These are phyloP conservation scores for Noctuana brunneofusca DNA, from an alignment of 2,888 invertebrate genomes.

Conservation along the genomic window DNA sequence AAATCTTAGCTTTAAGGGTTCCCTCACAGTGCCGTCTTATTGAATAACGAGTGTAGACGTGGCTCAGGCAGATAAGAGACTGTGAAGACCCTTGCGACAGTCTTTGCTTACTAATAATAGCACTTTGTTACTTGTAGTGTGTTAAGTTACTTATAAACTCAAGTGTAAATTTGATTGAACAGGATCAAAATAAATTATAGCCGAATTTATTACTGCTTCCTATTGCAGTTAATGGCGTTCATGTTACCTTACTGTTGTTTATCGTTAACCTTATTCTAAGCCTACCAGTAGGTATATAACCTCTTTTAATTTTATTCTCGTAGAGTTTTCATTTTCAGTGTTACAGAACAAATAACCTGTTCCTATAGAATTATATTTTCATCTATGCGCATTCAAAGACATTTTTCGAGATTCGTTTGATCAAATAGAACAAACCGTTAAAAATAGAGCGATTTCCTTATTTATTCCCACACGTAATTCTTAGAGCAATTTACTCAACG, in stretches of 20 bases:
- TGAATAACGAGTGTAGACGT: constrained; percentile 66
- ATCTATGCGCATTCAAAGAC: no score
- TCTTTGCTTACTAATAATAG: constrained; percentile 18
- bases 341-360: no score
- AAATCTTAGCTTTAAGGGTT: constrained; percentile 44
- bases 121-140: constrained; percentile 10
- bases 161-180: neutral
- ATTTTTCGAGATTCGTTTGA: neutral
- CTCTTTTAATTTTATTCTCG: no score
- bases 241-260: no score
- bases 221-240: no score
- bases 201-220: no score
- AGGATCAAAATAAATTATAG: no score
- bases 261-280: no score
- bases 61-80: constrained; percentile 60
- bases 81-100: constrained; percentile 36
- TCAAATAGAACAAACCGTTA: constrained; percentile 2
- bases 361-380: no score
- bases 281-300: no score
- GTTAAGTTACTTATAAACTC: neutral
- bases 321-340: no score
- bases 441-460: constrained; percentile 1
- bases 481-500: constrained; percentile 69
- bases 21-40: constrained; percentile 58
- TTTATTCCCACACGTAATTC: constrained; percentile 60